Conservation (phyloP, 1,140 invertebrate genomes). For the Aethina tumida region DNA sequence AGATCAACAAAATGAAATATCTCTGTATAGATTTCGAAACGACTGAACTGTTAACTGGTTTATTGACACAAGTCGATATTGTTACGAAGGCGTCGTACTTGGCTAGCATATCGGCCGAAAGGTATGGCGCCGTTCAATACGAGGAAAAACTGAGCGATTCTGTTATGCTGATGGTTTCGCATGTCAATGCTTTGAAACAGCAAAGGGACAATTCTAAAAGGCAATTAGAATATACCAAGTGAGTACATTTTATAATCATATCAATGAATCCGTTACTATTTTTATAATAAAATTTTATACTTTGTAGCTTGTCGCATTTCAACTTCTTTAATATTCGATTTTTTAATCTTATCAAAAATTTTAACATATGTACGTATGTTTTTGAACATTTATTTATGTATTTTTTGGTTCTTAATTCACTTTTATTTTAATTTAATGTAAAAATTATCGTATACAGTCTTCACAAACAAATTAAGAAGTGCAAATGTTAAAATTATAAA, state of each 20-base stretch:
- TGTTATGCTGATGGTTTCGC: slow-evolving; percentile 31
- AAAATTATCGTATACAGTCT: too few relatives aligned
- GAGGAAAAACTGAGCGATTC: slow-evolving; percentile 30
- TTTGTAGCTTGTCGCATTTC: background rate
- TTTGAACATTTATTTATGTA: too few relatives aligned
- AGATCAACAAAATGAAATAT: slow-evolving; percentile 25
- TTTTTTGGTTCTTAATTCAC: too few relatives aligned
- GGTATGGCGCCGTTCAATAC: slow-evolving; percentile 35
- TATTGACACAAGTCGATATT: slow-evolving; percentile 26
- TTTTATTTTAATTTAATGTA: too few relatives aligned
- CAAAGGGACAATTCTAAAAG: slow-evolving; percentile 32
- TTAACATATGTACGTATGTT: background rate
- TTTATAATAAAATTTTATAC: background rate
- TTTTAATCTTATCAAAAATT: background rate
- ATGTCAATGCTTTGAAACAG: slow-evolving; percentile 31
- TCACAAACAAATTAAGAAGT: too few relatives aligned
- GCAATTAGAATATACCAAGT: slow-evolving; percentile 35
- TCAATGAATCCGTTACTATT: background rate
- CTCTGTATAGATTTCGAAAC: slow-evolving; percentile 32
- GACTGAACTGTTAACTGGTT: slow-evolving; percentile 26
- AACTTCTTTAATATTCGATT: background rate
- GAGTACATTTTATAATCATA: slow-evolving; percentile 10
- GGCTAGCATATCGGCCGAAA: slow-evolving; percentile 28
- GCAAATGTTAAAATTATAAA: too few relatives aligned
- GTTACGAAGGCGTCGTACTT: slow-evolving; percentile 27